phyloP scores from a whole-genome alignment of 2,797 vertebrate genomes.

The Gallirallus australis region DNA sequence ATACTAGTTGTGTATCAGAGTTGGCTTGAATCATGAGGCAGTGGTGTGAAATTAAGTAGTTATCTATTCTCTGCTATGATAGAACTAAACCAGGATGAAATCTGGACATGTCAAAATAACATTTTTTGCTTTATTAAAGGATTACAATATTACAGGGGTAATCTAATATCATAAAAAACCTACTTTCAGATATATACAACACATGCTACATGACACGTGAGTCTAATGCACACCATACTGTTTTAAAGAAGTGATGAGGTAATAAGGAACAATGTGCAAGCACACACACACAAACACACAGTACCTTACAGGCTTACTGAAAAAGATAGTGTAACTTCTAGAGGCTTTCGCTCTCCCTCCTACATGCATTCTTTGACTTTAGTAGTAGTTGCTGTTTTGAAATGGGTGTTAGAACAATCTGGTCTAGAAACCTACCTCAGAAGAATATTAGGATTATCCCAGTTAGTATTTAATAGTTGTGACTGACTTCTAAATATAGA shows the following conservation, averaged over 20 bases:
- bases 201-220: conserved; percentile 69
- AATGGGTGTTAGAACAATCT: background rate
- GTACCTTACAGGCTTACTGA: conserved; percentile 2
- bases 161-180: conserved; percentile 74
- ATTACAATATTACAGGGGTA: conserved; percentile 75
- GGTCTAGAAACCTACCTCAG: background rate
- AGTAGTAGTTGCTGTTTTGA: conserved; percentile 15
- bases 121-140: conserved; percentile 78
- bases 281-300: background rate
- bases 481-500: conserved; percentile 42
- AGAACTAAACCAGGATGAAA: conserved; percentile 8
- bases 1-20: background rate
- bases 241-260: conserved; percentile 76
- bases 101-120: conserved; percentile 48
- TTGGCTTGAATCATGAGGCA: background rate
- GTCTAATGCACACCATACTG: conserved; percentile 61
- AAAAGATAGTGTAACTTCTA: background rate
- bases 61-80: background rate
- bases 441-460: conserved; percentile 9
- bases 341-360: conserved; percentile 19
- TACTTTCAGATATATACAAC: conserved; percentile 77
- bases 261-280: conserved; percentile 56
- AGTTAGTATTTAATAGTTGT: background rate
- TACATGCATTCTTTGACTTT: background rate
- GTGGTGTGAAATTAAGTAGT: background rate